These are phyloP conservation scores for Corythaeola cristata DNA, from an alignment of 2,113 vertebrate genomes.

Conservation along the genomic window DNA sequence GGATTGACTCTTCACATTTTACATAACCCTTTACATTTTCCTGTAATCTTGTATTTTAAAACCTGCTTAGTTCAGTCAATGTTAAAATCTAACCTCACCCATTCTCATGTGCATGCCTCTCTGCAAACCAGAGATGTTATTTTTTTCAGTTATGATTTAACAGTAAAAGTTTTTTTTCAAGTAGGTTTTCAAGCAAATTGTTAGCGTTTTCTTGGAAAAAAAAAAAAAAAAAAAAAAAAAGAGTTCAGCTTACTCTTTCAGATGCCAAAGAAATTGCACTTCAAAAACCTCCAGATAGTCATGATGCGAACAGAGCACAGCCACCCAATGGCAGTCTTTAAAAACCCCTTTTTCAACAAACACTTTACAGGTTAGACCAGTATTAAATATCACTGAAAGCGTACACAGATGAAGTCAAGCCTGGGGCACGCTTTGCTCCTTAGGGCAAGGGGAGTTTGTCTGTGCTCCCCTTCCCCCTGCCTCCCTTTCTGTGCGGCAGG, in stretches of 20 bases:
- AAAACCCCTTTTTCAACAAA: neutral
- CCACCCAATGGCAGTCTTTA: neutral
- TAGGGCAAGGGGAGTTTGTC: neutral
- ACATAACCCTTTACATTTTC: neutral
- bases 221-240: too few relatives aligned
- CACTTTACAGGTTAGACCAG: neutral
- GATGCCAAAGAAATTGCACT: neutral
- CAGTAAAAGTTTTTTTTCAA: neutral
- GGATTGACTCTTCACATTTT: neutral
- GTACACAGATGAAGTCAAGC: neutral
- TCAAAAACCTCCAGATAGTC: neutral
- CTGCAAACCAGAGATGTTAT: neutral
- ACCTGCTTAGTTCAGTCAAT: neutral
- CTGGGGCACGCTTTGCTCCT: neutral
- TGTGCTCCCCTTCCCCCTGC: neutral
- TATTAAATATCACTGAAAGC: neutral
- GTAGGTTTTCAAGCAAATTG: neutral
- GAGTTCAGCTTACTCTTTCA: neutral
- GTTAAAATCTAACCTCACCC: neutral
- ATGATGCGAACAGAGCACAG: neutral
- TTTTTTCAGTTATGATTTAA: neutral
- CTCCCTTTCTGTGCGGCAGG: neutral
- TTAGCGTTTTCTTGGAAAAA: neutral
- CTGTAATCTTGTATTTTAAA: neutral
- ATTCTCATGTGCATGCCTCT: neutral